Percentiles rank a stretch among this genome's conserved stretches.
phyloP scores from a whole-genome alignment of 2,888 invertebrate genomes.

The Caenorhabditis virilis region DNA sequence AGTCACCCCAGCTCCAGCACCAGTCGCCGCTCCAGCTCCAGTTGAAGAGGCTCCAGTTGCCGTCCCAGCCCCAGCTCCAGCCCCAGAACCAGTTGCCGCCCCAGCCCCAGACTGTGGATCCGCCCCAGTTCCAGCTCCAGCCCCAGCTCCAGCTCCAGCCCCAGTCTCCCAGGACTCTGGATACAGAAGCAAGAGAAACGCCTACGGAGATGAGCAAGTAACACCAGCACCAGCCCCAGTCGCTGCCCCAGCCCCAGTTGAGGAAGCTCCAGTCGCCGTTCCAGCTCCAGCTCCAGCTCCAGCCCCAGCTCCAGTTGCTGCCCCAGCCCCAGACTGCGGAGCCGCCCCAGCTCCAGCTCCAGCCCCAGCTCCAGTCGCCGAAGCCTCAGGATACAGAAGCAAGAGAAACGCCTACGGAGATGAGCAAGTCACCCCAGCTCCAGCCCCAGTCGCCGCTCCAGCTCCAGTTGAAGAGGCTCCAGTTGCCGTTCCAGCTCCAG shows the following conservation, averaged over 20 bases:
- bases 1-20: conserved; percentile 28
- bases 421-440: conserved; percentile 44
- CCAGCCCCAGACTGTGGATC: conserved; percentile 23
- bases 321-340: conserved; percentile 30
- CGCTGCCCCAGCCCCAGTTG: conserved; percentile 25
- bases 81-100: conserved; percentile 27
- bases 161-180: conserved; percentile 35
- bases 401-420: conserved; percentile 48
- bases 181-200: conserved; percentile 33
- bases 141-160: conserved; percentile 29
- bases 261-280: conserved; percentile 12
- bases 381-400: conserved; percentile 44
- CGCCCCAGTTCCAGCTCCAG: conserved; percentile 24
- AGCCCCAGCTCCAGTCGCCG: conserved; percentile 26
- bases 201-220: conserved; percentile 33
- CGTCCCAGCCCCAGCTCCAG: conserved; percentile 26
- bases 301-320: conserved; percentile 33
- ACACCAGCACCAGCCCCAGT: conserved; percentile 27
- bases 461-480: conserved; percentile 32
- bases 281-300: conserved; percentile 28
- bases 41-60: conserved; percentile 25
- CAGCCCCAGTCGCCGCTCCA: conserved; percentile 23
- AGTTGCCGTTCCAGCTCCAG: conserved; percentile 3
- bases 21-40: conserved; percentile 24
- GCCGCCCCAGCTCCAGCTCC: conserved; percentile 3